Base-by-base conservation (phyloP, 2,113 vertebrate genomes). In the Brachionichthys hirsutus region DNA sequence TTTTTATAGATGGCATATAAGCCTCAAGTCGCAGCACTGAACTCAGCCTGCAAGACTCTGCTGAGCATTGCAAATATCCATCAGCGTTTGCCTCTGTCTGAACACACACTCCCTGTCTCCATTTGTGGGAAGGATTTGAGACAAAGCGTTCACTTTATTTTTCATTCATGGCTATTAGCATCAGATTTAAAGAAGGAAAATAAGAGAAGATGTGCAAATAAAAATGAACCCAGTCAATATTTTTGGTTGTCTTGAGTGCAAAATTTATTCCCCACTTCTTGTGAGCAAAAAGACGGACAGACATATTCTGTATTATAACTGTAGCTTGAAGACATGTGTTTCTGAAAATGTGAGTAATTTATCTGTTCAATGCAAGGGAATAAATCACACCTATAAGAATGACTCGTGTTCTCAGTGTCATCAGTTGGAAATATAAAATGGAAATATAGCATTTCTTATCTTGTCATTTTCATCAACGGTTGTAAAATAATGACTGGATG, bases 341-440 rank as follows among this genome's bases (percentile, higher is more conserved):
- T 84, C 73, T 82, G 71, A 84, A 89, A 88, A 90, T 91, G 88
- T 90, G 79, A 89, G 85, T 92, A 89, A 92, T 89, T 91, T 92
- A 91, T 91, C 87, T 88, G 89, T 91, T 84, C 63, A 87, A 81
- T 82, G 75, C 66, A 90, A 91, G 69, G 78, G 80, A 92, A 91
- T 91, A 91, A 92, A 89, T 86, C 69, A 85, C 68, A 76, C 70
- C 53, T 83, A 30, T 30, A 82, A 81, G 68, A 82, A 85, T 57
- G 51, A 80, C 54, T 57, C n/a, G 0, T 62, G 60, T 52, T 75
- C 14, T 55, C 62, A 38, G 70, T 78, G 71, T 83, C 19, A 8
- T 78, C 38, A 10, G 36, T 72, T 50, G 52, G 12, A 53, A 57
- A 58, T 11, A 50, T n/a, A 24, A 43, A 4, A 49, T 59, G 45